These are phyloP conservation scores for Eristalinus sepulchralis DNA, from an alignment of 2,888 invertebrate genomes.

Conservation along the genomic window DNA sequence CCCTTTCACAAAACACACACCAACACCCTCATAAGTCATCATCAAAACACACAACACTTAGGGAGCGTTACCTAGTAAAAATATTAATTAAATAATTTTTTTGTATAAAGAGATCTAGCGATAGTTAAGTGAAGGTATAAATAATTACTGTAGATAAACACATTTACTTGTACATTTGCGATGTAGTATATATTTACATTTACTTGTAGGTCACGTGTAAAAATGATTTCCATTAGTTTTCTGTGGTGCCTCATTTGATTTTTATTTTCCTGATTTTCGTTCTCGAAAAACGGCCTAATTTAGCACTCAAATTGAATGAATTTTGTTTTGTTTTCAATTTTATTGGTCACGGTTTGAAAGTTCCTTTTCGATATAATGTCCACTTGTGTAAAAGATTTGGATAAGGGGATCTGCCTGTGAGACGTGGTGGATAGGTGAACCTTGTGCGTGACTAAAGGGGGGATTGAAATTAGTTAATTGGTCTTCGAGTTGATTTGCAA, in stretches of 20 bases:
- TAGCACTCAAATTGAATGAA: too few relatives aligned
- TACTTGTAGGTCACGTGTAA: conserved; percentile 47
- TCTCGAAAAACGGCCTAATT: not conserved
- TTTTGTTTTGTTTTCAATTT: not conserved
- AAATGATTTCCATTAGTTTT: conserved; percentile 40
- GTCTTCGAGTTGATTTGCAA: too few relatives aligned
- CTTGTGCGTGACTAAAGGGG: conserved; percentile 35
- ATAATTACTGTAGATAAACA: conserved; percentile 50
- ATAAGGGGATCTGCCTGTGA: not conserved
- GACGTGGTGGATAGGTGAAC: not conserved
- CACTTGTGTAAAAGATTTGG: not conserved
- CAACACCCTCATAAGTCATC: conserved; percentile 15
- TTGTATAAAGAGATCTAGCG: conserved; percentile 60
- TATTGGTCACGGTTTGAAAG: conserved; percentile 59
- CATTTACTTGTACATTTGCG: conserved; percentile 38
- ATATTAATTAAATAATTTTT: conserved; percentile 49
- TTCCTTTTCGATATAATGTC: conserved; percentile 43
- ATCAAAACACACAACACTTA: conserved; percentile 38
- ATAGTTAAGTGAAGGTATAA: conserved; percentile 21
- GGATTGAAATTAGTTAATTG: not conserved
- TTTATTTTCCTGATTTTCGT: not conserved
- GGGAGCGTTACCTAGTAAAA: conserved; percentile 49
- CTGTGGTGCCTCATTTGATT: conserved; percentile 3
- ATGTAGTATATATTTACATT: conserved; percentile 2
- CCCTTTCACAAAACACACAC: conserved; percentile 13